phyloP scores from a whole-genome alignment of 2,113 vertebrate species.

The Caloenas nicobarica region DNA sequence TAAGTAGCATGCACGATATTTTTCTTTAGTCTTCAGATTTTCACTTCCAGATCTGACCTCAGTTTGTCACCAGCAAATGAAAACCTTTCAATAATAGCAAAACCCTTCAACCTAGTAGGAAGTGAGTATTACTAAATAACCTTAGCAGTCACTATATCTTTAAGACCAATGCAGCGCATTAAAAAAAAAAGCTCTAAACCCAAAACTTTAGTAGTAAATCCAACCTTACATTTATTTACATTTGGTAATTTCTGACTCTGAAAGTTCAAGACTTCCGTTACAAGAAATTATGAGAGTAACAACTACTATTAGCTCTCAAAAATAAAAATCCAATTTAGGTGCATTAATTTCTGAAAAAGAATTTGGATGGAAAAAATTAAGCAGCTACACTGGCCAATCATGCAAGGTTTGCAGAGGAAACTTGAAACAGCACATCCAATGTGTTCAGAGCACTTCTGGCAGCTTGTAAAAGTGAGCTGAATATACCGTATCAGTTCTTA shows the following conservation, averaged over 20 bases:
- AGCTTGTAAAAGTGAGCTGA: neutral
- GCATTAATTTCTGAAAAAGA: neutral
- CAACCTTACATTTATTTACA: neutral
- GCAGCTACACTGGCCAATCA: neutral
- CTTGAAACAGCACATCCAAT: neutral
- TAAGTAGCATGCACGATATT: neutral
- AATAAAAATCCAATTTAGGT: neutral
- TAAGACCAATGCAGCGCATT: neutral
- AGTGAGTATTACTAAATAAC: neutral
- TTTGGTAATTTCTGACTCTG: neutral
- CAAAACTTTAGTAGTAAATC: neutral
- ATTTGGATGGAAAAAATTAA: neutral
- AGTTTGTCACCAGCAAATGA: neutral
- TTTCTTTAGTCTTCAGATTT: neutral
- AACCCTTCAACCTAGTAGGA: neutral
- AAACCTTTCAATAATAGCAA: neutral
- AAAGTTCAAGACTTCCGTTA: neutral
- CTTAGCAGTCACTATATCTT: neutral
- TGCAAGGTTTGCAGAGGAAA: neutral
- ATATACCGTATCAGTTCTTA: neutral
- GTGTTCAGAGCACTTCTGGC: neutral
- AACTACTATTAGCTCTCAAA: neutral
- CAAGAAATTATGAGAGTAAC: neutral
- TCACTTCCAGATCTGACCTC: neutral
- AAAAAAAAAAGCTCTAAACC: neutral